Conservation (phyloP, 2,797 vertebrate genomes). For the Sciurus vulgaris region DNA sequence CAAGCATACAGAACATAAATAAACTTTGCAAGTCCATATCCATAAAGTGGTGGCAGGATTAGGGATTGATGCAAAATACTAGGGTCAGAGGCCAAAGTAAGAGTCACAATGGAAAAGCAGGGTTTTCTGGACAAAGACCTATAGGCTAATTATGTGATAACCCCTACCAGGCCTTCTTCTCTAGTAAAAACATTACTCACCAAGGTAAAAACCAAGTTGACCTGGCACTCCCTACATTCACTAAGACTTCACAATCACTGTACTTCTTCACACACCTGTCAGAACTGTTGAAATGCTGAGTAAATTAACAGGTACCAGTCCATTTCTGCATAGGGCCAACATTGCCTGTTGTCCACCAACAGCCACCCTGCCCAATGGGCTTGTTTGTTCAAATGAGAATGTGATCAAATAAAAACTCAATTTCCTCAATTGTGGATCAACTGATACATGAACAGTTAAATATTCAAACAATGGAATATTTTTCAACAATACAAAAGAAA, state of each 20-base stretch:
- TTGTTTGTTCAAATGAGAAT: background rate
- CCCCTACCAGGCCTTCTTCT: background rate
- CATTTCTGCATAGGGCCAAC: background rate
- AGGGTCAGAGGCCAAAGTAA: constrained; percentile 9
- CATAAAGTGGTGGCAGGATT: constrained; percentile 38
- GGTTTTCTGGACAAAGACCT: background rate
- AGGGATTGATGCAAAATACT: background rate
- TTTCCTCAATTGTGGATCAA: background rate
- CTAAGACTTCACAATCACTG: background rate
- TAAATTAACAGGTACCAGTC: background rate
- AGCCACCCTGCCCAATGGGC: background rate
- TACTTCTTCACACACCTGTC: background rate
- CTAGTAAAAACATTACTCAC: background rate
- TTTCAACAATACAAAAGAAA: background rate
- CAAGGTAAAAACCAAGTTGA: background rate
- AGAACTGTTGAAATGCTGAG: background rate
- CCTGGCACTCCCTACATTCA: background rate
- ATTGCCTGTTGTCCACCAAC: background rate
- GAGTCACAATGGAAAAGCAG: background rate
- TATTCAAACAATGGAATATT: background rate
- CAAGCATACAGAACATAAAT: background rate
- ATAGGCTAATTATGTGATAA: background rate
- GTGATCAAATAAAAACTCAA: background rate
- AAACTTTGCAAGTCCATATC: background rate
- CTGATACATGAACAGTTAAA: background rate